phyloP scores from a whole-genome alignment of 2,113 vertebrate species.

The Pangasianodon gigas region DNA sequence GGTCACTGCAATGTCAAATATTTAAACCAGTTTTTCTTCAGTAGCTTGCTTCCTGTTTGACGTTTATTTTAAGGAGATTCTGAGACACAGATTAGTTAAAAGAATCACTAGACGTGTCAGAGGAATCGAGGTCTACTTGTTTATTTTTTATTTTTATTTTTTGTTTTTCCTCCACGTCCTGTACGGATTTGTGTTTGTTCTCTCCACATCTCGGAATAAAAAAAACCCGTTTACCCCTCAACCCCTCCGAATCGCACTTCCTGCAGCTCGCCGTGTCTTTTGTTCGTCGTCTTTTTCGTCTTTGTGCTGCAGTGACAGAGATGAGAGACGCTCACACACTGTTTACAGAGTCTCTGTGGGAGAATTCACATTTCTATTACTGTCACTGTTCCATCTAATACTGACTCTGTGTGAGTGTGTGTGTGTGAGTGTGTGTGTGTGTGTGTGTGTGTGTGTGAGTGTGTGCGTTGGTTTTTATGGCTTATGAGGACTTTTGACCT shows the following conservation, averaged over 20 bases:
- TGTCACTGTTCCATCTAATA: constrained; percentile 48
- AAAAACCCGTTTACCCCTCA: neutral
- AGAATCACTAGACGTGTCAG: neutral
- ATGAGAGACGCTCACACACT: constrained; percentile 10
- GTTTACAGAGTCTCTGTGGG: constrained; percentile 19
- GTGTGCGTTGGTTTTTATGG: too few relatives aligned
- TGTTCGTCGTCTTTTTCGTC: neutral
- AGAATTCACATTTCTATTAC: constrained; percentile 37
- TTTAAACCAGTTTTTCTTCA: neutral
- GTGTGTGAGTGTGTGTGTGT: constrained; percentile 10
- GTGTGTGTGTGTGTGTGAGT: constrained; percentile 2
- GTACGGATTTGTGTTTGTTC: neutral
- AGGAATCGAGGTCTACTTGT: neutral
- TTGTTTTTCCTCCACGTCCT: neutral
- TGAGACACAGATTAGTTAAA: neutral
- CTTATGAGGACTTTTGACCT: too few relatives aligned
- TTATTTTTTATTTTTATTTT: neutral
- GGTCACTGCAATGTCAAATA: neutral
- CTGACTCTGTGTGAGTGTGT: constrained; percentile 21
- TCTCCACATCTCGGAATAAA: neutral
- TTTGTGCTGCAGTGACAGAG: neutral
- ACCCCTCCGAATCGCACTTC: neutral
- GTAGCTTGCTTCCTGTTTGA: neutral
- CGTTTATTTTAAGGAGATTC: neutral
- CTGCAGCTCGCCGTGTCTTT: neutral